Base-by-base conservation (phyloP, 2,888 invertebrate species). In the Lasioglossum vierecki region DNA sequence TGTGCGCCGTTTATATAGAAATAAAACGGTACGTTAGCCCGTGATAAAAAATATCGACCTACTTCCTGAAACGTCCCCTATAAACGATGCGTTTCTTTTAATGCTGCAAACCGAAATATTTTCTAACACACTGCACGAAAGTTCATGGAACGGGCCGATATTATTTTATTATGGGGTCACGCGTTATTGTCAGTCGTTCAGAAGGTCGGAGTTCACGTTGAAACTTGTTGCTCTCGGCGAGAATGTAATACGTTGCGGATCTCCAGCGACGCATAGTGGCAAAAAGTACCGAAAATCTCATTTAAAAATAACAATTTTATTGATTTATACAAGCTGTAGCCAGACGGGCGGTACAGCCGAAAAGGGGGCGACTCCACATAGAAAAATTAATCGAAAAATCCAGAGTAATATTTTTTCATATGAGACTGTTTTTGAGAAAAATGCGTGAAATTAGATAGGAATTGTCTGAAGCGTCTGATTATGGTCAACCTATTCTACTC, bases 11-110 rank as follows among this genome's bases (percentile, higher is more conserved):
- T 76, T 22, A 78, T 57, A 41, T 78, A 41, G 57, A 72, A 72
- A 78, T 72, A 72, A 78, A 78, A 63, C 76, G 49, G 35, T 35
- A 35, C 49, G 26, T 13, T 35, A 18, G 26, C 30, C 57, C n/a
- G 30, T n/a, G 82, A 82, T 74, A 72, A 68, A 80, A 79, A 39
- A 39, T 68, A 71, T 41, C 22, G 39, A 26, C n/a, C 49, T 66
- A 49, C 66, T 66, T 35, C 57, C 26, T 57, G 26, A 78, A 44
- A 22, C 57, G 15, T 57, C 26, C 68, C 66, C 22, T 66, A n/a
- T n/a, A 39, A 76, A 30, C 66, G 39, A 41, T 13, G n/a, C 41
- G 41, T n/a, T 70, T 70, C 41, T 70, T 5, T 70, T 41, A 70
- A 70, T 70, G 68, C 39, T 39, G 22, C 39, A 30, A 18, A 22